phyloP scores from a whole-genome alignment of 2,888 invertebrate genomes.

The Hoplodrina blanda region DNA sequence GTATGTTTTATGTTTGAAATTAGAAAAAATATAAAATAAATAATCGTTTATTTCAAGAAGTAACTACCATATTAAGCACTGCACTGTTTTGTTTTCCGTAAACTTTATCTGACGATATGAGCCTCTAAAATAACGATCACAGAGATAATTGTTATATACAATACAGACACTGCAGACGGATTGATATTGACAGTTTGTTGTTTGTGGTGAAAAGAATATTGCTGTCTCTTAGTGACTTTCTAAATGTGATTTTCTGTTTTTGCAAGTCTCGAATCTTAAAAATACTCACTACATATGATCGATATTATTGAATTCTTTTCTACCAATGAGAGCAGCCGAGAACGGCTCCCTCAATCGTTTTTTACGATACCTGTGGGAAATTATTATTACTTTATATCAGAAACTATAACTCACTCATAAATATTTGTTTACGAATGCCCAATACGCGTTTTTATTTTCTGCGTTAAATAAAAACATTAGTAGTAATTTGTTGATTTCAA shows the following conservation, averaged over 20 bases:
- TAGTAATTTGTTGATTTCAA: too few relatives aligned
- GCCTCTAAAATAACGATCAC: not conserved
- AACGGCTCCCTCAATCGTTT: not conserved
- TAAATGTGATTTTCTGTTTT: too few relatives aligned
- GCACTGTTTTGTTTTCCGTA: not conserved
- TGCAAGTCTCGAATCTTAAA: too few relatives aligned
- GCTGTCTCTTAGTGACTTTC: not conserved
- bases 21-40: too few relatives aligned
- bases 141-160: not conserved
- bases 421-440: not conserved
- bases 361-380: slow-evolving; percentile 27
- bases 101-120: not conserved
- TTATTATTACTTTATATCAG: slow-evolving; percentile 11
- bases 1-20: not conserved
- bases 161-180: too few relatives aligned
- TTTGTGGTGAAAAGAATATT: too few relatives aligned
- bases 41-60: too few relatives aligned
- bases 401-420: not conserved
- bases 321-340: not conserved
- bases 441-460: not conserved
- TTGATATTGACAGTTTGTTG: not conserved
- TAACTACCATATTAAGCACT: too few relatives aligned
- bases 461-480: not conserved
- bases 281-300: not conserved
- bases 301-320: slow-evolving; percentile 5